Conservation (phyloP, 2,888 invertebrate species). For the Thelaira solivaga region DNA sequence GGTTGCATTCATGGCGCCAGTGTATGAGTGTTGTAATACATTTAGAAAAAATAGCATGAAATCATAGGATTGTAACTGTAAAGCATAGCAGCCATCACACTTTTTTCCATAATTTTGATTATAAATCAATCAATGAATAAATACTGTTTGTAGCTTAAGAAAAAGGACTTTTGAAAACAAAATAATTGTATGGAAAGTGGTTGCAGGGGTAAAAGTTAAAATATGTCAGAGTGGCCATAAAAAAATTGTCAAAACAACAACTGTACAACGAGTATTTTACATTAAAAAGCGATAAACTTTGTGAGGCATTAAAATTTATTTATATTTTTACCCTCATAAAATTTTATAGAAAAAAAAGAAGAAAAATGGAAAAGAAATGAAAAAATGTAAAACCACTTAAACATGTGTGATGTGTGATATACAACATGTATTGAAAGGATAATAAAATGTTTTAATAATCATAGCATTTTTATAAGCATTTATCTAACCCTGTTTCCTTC, state of each 20-base stretch:
- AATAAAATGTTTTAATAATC: slow-evolving; percentile 44
- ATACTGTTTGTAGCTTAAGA: no score
- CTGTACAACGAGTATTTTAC: slow-evolving; percentile 2
- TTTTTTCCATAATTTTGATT: slow-evolving; percentile 29
- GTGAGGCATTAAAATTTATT: slow-evolving; percentile 33
- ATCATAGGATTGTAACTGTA: slow-evolving; percentile 10
- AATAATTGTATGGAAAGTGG: not conserved
- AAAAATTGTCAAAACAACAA: slow-evolving; percentile 31
- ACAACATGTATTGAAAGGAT: slow-evolving; percentile 50
- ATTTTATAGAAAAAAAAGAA: not conserved
- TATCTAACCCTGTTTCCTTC: not conserved
- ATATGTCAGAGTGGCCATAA: slow-evolving; percentile 44
- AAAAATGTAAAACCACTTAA: slow-evolving; percentile 42
- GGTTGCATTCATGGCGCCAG: no score
- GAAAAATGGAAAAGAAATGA: not conserved
- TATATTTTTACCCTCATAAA: slow-evolving; percentile 26
- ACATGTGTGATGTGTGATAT: slow-evolving; percentile 50
- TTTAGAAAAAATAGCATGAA: not conserved
- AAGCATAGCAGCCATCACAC: slow-evolving; percentile 10
- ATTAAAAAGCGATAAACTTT: slow-evolving; percentile 10
- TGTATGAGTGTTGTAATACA: not conserved
- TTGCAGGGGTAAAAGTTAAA: slow-evolving; percentile 26
- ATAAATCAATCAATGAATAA: slow-evolving; percentile 51
- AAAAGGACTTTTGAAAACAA: not conserved
- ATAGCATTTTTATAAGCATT: slow-evolving; percentile 9